Evolutionary conservation across 2,113 vertebrate genomes (phyloP).

Genomic region (Podarcis raffonei): DNA sequence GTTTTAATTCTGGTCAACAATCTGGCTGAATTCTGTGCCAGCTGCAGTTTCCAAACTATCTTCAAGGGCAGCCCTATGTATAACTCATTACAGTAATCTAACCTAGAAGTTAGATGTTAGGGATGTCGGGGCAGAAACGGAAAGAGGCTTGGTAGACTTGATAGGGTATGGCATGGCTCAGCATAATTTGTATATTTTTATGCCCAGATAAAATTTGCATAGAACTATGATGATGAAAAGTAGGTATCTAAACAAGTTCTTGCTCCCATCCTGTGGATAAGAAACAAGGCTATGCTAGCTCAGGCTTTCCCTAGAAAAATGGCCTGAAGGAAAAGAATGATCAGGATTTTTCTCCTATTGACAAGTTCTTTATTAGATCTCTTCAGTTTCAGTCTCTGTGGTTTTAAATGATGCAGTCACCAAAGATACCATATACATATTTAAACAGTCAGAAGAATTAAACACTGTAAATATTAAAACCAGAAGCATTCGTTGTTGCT

Average conservation of each 20-base stretch:
- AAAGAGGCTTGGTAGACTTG: not conserved
- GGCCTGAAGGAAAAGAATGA: not conserved
- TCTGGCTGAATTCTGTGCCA: no score
- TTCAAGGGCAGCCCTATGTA: no score
- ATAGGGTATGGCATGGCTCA: not conserved
- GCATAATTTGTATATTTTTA: not conserved
- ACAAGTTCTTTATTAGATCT: not conserved
- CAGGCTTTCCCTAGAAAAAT: not conserved
- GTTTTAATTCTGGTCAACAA: no score
- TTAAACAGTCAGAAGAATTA: constrained; percentile 43
- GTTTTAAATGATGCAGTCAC: constrained; percentile 52
- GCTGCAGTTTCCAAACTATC: no score
- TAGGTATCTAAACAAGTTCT: not conserved
- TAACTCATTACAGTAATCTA: no score
- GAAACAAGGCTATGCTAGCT: not conserved
- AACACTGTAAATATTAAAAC: constrained; percentile 67
- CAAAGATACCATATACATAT: constrained; percentile 49
- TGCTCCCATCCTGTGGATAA: not conserved
- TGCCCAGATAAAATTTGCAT: not conserved
- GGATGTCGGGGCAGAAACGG: no score
- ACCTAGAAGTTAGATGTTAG: no score
- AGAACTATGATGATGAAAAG: not conserved
- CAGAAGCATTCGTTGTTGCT: constrained; percentile 59
- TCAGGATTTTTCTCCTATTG: not conserved
- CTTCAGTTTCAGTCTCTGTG: constrained; percentile 39